These are phyloP conservation scores for Rhopilema esculentum DNA, from an alignment of 30 jellyfish, hydroid and myxozoan species.

Conservation along the genomic window DNA sequence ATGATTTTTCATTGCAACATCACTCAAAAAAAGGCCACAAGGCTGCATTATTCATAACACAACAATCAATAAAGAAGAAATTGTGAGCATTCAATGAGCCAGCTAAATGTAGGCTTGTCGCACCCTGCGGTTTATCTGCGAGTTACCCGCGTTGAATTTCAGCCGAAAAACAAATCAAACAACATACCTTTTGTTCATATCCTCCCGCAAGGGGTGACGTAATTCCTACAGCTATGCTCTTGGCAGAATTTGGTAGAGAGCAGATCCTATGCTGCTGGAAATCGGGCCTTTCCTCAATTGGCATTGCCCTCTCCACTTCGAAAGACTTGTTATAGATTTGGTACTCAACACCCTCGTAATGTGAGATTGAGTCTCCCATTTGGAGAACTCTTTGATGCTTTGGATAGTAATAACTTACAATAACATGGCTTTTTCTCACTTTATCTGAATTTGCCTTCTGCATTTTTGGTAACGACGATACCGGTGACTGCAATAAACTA, in stretches of 20 bases:
- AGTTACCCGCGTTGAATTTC: not conserved
- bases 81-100: too few species aligned
- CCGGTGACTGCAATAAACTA: not conserved
- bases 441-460: too few species aligned
- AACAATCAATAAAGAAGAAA: too few species aligned
- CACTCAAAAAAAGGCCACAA: too few species aligned
- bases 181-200: not conserved
- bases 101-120: too few species aligned
- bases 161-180: not conserved
- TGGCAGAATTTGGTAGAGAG: not conserved
- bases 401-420: slow-evolving; percentile 17
- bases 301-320: not conserved
- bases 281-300: not conserved
- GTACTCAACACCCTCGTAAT: slow-evolving; percentile 11
- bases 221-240: not conserved
- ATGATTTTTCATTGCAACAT: too few species aligned
- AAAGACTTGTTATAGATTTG: not conserved
- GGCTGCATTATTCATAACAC: too few species aligned
- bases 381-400: not conserved
- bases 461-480: not conserved
- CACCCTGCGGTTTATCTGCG: not conserved
- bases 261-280: not conserved
- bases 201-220: not conserved
- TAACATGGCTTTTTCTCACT: slow-evolving; percentile 13
- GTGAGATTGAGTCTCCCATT: slow-evolving; percentile 2